These are phyloP conservation scores for Apostichopus californicus DNA, from an alignment of 35 echinoderm and acorn worm species.

Conservation along the genomic window DNA sequence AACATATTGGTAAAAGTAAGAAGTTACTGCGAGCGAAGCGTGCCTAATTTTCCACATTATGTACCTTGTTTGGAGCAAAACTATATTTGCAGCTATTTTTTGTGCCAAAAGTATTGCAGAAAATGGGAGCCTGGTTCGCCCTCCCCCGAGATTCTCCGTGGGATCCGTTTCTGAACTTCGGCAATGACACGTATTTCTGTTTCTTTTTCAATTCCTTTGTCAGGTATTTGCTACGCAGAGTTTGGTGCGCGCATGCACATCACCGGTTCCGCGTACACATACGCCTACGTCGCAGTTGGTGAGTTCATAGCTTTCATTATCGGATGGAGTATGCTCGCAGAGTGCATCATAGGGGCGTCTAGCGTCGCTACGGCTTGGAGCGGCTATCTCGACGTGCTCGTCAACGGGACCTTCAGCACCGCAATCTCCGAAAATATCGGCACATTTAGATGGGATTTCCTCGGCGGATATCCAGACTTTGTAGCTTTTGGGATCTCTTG, in stretches of 20 bases:
- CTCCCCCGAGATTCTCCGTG: too few species aligned
- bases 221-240: constrained; percentile 95
- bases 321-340: constrained; percentile 99
- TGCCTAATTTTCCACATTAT: too few species aligned
- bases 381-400: constrained; percentile 83
- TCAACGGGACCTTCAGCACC: constrained; percentile 81
- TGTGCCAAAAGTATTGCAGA: too few species aligned
- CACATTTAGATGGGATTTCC: constrained; percentile 71
- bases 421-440: constrained; percentile 70
- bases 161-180: too few species aligned
- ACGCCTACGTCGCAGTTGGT: constrained; percentile 90
- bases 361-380: constrained; percentile 96
- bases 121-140: too few species aligned
- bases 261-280: constrained; percentile 93
- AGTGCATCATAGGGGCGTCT: constrained; percentile 88
- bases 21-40: too few species aligned
- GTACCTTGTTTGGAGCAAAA: too few species aligned
- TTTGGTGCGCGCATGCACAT: constrained; percentile 92
- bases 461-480: constrained; percentile 94
- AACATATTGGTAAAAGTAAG: too few species aligned
- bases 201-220: constrained; percentile 1
- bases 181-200: too few species aligned
- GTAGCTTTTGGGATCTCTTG: constrained; percentile 76
- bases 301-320: constrained; percentile 93
- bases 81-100: too few species aligned